phyloP scores from a whole-genome alignment of 2,888 invertebrate species.

The Dicranocentrus wangi region DNA sequence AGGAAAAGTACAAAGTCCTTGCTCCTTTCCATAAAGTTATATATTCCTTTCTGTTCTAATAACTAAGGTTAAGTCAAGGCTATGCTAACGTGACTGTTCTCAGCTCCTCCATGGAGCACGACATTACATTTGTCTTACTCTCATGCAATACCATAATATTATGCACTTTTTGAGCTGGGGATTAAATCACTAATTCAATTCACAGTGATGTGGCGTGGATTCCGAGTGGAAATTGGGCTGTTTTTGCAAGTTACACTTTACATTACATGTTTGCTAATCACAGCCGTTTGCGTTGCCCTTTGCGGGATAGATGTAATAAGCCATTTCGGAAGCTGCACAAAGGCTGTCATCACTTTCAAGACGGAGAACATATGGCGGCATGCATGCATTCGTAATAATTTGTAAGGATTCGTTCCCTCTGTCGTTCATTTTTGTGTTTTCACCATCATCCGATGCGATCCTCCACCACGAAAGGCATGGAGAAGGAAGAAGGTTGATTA shows the following conservation, averaged over 20 bases:
- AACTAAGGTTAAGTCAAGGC: not conserved
- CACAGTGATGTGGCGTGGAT: not conserved
- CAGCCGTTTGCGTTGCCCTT: too few species aligned
- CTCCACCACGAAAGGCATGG: too few species aligned
- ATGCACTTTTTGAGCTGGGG: too few species aligned
- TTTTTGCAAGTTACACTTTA: too few species aligned
- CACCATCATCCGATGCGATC: too few species aligned
- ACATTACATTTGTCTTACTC: too few species aligned
- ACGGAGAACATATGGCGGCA: not conserved
- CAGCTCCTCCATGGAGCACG: not conserved
- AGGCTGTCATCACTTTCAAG: not conserved
- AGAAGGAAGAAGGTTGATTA: too few species aligned
- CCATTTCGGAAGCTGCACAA: not conserved
- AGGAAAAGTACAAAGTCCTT: not conserved
- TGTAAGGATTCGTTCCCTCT: not conserved
- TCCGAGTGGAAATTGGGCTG: not conserved
- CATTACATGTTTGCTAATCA: too few species aligned
- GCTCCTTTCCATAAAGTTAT: not conserved
- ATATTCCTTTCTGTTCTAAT: not conserved
- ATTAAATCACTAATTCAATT: constrained; percentile 4
- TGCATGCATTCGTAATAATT: not conserved
- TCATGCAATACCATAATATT: too few species aligned
- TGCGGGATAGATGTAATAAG: too few species aligned
- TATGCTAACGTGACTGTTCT: constrained; percentile 7
- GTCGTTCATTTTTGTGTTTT: not conserved